Percentiles rank a stretch among this genome's conserved stretches.
Conservation (phyloP, 1,140 invertebrate genomes). For the Adelges cooleyi region DNA sequence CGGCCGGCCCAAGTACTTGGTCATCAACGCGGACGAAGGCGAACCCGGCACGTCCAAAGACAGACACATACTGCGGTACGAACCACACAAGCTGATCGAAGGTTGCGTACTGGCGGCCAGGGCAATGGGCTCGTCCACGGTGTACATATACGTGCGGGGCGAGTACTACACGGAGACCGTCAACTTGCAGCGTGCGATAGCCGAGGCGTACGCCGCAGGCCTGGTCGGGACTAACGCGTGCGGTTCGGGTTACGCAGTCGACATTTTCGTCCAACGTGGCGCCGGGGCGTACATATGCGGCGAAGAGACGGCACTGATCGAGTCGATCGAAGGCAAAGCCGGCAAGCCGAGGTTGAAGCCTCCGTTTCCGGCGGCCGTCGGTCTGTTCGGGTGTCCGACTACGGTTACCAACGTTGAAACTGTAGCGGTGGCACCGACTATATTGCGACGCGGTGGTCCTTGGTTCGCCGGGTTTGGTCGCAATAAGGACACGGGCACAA, state of each 20-base stretch:
- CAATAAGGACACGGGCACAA: constrained; percentile 94
- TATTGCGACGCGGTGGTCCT: constrained; percentile 83
- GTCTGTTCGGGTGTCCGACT: constrained; percentile 96
- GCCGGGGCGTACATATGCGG: constrained; percentile 99
- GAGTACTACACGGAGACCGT: constrained; percentile 99
- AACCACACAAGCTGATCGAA: constrained; percentile 96
- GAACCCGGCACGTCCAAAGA: constrained; percentile 99
- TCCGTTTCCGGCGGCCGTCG: constrained; percentile 97
- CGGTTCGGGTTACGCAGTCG: constrained; percentile 94
- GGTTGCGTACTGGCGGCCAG: constrained; percentile 90
- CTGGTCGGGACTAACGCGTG: constrained; percentile 95
- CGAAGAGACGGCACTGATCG: constrained; percentile 97
- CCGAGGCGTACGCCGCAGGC: constrained; percentile 93
- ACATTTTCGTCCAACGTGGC: constrained; percentile 94
- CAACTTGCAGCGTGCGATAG: constrained; percentile 96
- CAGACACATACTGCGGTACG: constrained; percentile 95
- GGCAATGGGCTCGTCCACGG: constrained; percentile 93
- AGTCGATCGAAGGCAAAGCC: constrained; percentile 97
- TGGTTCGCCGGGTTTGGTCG: constrained; percentile 98
- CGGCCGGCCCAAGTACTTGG: constrained; percentile 93
- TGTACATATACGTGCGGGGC: constrained; percentile 98
- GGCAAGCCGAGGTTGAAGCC: constrained; percentile 98
- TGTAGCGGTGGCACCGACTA: constrained; percentile 91
- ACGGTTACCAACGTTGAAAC: constrained; percentile 98
- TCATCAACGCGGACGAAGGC: constrained; percentile 98